A percentile compares a stretch with the other conserved stretches of the same genome.
phyloP scores from a whole-genome alignment of 1,140 invertebrate species.

The Babylonia areolata region DNA sequence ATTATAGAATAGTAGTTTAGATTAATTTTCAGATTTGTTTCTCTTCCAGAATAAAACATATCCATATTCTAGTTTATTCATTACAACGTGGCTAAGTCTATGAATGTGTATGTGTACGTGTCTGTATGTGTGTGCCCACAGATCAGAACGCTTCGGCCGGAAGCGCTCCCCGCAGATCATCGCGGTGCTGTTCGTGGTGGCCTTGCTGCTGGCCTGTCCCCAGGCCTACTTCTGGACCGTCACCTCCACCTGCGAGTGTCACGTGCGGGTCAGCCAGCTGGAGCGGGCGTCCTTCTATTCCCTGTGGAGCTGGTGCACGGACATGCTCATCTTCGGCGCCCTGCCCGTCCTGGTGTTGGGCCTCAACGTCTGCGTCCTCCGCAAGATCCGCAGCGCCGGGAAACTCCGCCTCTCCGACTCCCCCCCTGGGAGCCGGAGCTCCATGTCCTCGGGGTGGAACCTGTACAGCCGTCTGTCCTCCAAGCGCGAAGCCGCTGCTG shows the following conservation, averaged over 20 bases:
- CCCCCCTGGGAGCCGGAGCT: not conserved
- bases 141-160: conserved; percentile 85
- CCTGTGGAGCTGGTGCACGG: conserved; percentile 64
- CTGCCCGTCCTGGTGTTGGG: conserved; percentile 63
- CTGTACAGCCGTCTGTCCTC: not conserved
- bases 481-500: too few species aligned
- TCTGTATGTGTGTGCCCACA: conserved; percentile 48
- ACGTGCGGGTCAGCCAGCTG: conserved; percentile 18
- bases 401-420: conserved; percentile 35
- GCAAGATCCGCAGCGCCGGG: conserved; percentile 45
- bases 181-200: conserved; percentile 37
- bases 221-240: conserved; percentile 58
- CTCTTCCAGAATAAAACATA: too few species aligned
- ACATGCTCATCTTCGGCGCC: conserved; percentile 61
- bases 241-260: conserved; percentile 16
- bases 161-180: conserved; percentile 84
- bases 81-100: not conserved
- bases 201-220: conserved; percentile 43
- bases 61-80: too few species aligned
- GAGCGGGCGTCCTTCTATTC: conserved; percentile 47
- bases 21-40: too few species aligned
- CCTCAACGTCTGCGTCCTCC: conserved; percentile 64
- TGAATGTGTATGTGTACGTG: conserved; percentile 2
- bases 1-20: too few species aligned
- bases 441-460: not conserved